Evolutionary conservation across 2,113 vertebrate genomes (phyloP).

Genomic region (Perca flavescens): DNA sequence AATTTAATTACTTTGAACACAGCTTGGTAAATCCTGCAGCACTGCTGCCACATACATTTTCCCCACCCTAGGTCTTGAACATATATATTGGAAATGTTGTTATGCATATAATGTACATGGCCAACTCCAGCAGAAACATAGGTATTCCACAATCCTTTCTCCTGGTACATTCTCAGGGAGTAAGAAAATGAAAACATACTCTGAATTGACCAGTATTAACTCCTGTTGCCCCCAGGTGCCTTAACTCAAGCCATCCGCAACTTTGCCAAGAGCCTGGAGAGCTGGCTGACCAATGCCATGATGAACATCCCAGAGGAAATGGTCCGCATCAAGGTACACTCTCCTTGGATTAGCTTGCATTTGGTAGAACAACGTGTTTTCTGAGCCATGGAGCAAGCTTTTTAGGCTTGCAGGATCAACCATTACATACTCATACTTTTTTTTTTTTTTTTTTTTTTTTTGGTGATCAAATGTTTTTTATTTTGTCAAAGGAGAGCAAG

Average conservation of each 20-base stretch:
- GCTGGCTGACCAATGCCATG: constrained; percentile 95
- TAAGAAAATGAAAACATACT: background rate
- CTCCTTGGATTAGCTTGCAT: background rate
- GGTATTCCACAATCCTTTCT: background rate
- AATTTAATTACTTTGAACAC: background rate
- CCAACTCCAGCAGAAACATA: background rate
- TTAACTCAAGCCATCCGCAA: constrained; percentile 97
- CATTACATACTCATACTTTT: background rate
- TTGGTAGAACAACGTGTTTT: background rate
- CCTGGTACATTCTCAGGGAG: background rate
- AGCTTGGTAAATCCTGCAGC: background rate
- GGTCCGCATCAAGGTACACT: constrained; percentile 91
- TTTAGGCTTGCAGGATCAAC: background rate
- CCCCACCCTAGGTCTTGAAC: too few species aligned
- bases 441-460: too few species aligned
- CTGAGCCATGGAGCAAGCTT: background rate
- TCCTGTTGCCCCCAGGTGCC: constrained; percentile 86
- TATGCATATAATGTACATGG: background rate
- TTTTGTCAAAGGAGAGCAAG: too few species aligned
- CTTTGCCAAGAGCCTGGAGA: constrained; percentile 96
- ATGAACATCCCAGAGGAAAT: constrained; percentile 97
- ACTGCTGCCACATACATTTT: background rate
- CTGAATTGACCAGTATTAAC: background rate
- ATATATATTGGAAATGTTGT: background rate
- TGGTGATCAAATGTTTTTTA: too few species aligned